Evolutionary conservation across 1,140 invertebrate species (phyloP).

Genomic region (Papilio machaon): DNA sequence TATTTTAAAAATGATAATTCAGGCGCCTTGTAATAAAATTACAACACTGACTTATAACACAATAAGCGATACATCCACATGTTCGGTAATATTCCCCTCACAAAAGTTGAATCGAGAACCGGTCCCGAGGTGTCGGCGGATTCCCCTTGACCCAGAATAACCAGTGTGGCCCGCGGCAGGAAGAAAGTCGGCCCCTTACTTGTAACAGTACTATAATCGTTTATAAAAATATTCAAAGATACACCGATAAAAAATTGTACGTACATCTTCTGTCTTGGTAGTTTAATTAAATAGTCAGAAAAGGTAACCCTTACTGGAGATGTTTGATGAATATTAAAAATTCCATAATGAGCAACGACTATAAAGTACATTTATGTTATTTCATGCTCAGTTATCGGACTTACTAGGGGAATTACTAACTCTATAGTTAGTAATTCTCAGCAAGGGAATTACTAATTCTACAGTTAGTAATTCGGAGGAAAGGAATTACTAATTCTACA

Average conservation of each 20-base stretch:
- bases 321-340: no score
- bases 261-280: neutral
- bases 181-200: slow-evolving; percentile 54
- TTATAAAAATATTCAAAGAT: slow-evolving; percentile 20
- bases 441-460: no score
- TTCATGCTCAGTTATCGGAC: no score
- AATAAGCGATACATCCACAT: neutral
- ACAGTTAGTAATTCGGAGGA: no score
- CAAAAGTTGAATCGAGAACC: slow-evolving; percentile 51
- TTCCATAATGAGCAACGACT: no score
- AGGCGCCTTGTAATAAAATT: slow-evolving; percentile 17
- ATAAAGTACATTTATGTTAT: no score
- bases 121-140: slow-evolving; percentile 62
- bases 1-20: neutral
- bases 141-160: slow-evolving; percentile 68
- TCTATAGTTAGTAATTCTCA: no score
- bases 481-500: no score
- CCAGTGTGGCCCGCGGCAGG: slow-evolving; percentile 48
- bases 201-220: slow-evolving; percentile 30
- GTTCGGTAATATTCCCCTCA: slow-evolving; percentile 20
- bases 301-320: no score
- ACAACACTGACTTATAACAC: neutral
- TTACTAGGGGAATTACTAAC: no score
- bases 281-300: no score
- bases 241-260: neutral